Percentiles rank a stretch among this genome's conserved stretches.
These are phyloP conservation scores for Indicator indicator DNA, from an alignment of 2,113 vertebrate genomes.

Conservation along the genomic window DNA sequence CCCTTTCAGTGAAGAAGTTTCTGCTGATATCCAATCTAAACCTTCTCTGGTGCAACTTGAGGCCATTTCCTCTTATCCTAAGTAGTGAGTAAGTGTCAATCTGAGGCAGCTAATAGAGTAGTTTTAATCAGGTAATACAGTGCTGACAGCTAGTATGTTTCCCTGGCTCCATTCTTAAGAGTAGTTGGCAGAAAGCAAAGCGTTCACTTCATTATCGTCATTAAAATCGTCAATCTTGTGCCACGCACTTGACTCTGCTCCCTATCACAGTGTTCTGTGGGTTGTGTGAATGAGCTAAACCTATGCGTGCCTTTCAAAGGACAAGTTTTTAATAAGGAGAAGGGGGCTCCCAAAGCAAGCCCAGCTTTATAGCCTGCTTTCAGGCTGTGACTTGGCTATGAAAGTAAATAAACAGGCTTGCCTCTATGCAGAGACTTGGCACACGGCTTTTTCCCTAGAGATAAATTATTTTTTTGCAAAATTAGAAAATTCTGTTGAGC, in stretches of 20 bases:
- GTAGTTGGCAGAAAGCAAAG: neutral
- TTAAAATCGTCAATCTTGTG: neutral
- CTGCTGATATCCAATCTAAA: too few relatives aligned
- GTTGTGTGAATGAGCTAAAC: neutral
- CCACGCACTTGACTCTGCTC: fast-evolving
- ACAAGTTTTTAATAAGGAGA: neutral
- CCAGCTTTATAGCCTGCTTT: neutral
- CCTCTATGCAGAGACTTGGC: neutral
- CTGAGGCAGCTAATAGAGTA: neutral
- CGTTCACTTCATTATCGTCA: neutral
- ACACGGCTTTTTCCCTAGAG: neutral
- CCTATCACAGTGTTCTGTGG: fast-evolving
- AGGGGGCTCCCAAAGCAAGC: neutral
- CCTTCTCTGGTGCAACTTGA: too few relatives aligned
- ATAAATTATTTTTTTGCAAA: neutral
- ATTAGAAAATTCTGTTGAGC: neutral
- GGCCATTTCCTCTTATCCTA: too few relatives aligned
- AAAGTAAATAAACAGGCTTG: slow-evolving; percentile 5
- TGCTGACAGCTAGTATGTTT: neutral
- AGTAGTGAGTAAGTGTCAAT: neutral
- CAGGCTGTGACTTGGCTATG: neutral
- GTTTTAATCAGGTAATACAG: slow-evolving; percentile 5
- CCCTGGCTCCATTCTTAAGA: neutral
- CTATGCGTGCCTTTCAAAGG: neutral
- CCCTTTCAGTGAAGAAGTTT: too few relatives aligned